Conservation (phyloP, 2,797 vertebrate species). For the Pangasius mekongensis region DNA sequence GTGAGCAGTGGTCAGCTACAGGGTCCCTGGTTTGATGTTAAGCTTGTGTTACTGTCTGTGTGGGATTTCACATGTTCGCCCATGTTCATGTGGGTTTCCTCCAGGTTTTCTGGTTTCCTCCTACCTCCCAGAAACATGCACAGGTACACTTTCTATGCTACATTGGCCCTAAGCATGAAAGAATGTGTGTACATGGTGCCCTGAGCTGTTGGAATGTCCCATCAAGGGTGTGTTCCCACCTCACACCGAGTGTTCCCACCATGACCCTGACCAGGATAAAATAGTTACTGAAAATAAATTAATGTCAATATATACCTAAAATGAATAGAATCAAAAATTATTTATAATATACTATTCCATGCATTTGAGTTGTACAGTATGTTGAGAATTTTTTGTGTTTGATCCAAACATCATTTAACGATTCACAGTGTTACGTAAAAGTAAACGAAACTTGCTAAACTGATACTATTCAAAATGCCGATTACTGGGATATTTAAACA, state of each 20-base stretch:
- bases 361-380: neutral
- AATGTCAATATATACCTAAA: neutral
- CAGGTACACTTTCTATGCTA: no score
- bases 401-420: neutral
- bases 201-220: neutral
- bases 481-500: neutral
- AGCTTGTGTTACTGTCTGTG: neutral
- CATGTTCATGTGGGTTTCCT: neutral
- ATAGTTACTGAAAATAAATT: neutral
- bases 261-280: neutral
- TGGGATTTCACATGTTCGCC: neutral
- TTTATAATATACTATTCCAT: neutral
- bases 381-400: neutral
- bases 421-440: neutral
- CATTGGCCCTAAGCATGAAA: neutral
- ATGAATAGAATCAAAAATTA: neutral
- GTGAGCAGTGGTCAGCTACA: neutral
- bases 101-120: neutral
- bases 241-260: neutral
- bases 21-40: neutral
- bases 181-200: neutral
- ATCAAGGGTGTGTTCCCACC: neutral
- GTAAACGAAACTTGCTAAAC: neutral
- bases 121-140: neutral
- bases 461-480: neutral